Evolutionary conservation across 2,888 invertebrate species (phyloP).

Genomic region (Heptascelio sp.): DNA sequence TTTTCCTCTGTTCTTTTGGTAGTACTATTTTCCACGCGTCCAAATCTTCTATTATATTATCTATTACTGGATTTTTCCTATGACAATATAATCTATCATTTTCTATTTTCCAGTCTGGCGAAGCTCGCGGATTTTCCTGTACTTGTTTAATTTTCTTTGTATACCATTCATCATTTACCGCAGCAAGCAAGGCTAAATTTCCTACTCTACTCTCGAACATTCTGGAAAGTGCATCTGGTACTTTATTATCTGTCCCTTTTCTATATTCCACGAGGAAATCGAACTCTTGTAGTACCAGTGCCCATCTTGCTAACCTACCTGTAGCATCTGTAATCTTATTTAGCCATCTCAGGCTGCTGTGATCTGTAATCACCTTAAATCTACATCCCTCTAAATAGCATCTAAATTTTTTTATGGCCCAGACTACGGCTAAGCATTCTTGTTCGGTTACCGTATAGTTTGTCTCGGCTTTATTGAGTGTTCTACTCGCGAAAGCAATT

Average conservation of each 20-base stretch:
- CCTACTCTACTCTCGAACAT: too few species aligned
- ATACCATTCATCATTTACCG: neutral
- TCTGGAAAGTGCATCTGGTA: too few species aligned
- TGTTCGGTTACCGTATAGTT: too few species aligned
- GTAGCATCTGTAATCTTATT: conserved; percentile 11
- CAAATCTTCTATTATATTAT: neutral
- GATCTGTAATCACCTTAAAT: conserved; percentile 58
- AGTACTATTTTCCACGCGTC: neutral
- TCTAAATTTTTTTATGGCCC: too few species aligned
- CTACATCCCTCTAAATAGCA: too few species aligned
- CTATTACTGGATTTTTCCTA: neutral
- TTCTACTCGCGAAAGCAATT: too few species aligned
- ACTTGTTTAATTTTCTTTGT: neutral
- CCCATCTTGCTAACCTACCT: neutral
- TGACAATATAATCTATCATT: neutral
- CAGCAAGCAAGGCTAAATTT: too few species aligned
- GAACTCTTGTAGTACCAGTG: neutral
- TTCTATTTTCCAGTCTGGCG: neutral
- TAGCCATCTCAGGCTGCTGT: conserved; percentile 70
- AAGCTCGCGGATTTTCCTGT: neutral
- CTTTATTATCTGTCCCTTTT: too few species aligned
- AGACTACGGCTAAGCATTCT: too few species aligned
- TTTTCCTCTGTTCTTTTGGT: neutral
- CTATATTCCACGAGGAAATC: too few species aligned
- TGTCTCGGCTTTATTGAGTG: too few species aligned